Evolutionary conservation across 2,113 vertebrate genomes (phyloP), one percentile per base, ranked within the genome.

Genomic region (Myiagra hebetior): DNA sequence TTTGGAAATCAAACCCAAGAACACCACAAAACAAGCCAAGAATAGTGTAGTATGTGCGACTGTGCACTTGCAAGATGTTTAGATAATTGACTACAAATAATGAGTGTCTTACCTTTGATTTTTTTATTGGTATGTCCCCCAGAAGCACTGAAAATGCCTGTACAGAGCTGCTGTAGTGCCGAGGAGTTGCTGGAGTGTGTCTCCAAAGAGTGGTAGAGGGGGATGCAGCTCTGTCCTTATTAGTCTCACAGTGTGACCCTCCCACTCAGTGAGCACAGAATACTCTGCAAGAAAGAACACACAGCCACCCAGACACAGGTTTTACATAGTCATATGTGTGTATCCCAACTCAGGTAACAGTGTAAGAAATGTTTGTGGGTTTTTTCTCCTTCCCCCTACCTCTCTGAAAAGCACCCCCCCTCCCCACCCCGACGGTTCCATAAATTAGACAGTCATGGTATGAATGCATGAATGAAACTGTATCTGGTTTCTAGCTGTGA

Each of bases 181-280:
- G 94, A 96, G 76, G 79, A 97, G 97, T 96, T 98, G 93, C 97
- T 97, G 85, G 88, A 95, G 94, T 10, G 70, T 96, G 97, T 90
- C 97, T 97, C 97, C 93, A 91, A 96, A 91, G 95, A 97, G 97
- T 97, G 96, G 97, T 96, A 95, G 97, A 96, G 97, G 98, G 97
- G 98, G 97, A 97, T 98, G 97, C 98, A 98, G 98, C 98, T 97
- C 98, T 98, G 98, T 99, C 99, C 99, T 99, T 99, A 99, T 99
- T 99, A 99, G 99, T 99, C 98, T 97, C 98, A 96, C 97, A n/a
- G 95, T 95, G 98, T 99, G 99, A 99, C 99, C 99, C 99, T 99
- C 99, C 99, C 99, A 99, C 99, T 99, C 98, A 96, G 98, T 93
- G 97, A 98, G 98, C 98, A 98, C 98, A 96, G 97, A 98, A 98